Percentiles rank a stretch among this genome's conserved stretches.
Evolutionary conservation across 2,888 invertebrate species (phyloP).

Genomic region (Alsophila aescularia): DNA sequence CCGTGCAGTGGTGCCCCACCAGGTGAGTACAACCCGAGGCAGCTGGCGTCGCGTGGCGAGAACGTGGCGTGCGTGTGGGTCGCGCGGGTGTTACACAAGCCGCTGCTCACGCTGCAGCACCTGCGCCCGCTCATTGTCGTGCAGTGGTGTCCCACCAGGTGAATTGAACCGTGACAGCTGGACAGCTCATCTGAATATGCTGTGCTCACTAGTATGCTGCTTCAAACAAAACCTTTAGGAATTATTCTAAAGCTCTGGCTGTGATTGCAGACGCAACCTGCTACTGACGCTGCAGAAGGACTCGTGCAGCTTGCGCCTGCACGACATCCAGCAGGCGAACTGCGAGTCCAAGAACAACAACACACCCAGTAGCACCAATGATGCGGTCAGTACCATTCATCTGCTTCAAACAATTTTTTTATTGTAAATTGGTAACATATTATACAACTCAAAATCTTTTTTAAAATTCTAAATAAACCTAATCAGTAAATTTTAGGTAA

Average conservation of each 20-base stretch:
- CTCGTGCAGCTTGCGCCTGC: slow-evolving; percentile 89
- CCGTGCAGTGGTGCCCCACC: slow-evolving; percentile 95
- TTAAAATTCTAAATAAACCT: too few species aligned
- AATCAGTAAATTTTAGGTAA: too few species aligned
- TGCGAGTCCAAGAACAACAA: slow-evolving; percentile 46
- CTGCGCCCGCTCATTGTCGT: slow-evolving; percentile 89
- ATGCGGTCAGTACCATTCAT: slow-evolving; percentile 39
- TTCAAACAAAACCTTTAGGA: too few species aligned
- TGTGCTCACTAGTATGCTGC: too few species aligned
- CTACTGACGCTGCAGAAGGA: slow-evolving; percentile 93
- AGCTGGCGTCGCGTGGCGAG: slow-evolving; percentile 93
- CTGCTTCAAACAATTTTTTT: neutral
- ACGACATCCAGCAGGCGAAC: slow-evolving; percentile 88
- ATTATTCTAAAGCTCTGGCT: too few species aligned
- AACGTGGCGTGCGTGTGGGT: slow-evolving; percentile 95
- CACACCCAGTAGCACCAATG: slow-evolving; percentile 34
- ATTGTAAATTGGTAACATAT: too few species aligned
- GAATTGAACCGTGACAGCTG: neutral
- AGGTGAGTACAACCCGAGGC: slow-evolving; percentile 84
- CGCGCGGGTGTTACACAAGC: slow-evolving; percentile 92
- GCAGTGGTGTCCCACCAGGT: slow-evolving; percentile 93
- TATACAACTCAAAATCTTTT: too few species aligned
- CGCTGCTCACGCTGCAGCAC: slow-evolving; percentile 88
- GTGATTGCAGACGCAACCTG: slow-evolving; percentile 86
- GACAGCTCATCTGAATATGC: neutral